Base-by-base conservation (phyloP, 2,888 invertebrate species). In the Nymphalis urticae region DNA sequence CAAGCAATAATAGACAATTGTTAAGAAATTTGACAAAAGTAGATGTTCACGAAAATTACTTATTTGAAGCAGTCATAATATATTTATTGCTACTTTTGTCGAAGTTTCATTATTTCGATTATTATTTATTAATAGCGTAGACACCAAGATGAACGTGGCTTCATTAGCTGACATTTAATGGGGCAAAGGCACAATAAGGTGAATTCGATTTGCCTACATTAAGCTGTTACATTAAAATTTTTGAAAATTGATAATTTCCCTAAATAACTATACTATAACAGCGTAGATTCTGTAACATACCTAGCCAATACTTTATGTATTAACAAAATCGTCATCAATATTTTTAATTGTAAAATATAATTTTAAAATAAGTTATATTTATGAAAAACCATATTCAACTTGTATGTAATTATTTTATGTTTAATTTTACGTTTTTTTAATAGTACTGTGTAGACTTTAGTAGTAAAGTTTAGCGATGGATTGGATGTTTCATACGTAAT, bases 1-100 rank as follows among this genome's bases (percentile, higher is more conserved):
- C 77, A 85, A 91, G 91, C 91, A 91, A 91, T 91, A 90, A 89
- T 88, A 87, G 85, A 83, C 77, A 79, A 85, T 84, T 84, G 81
- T 86, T 83, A 85, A 75, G 84, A 83, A 84, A 75, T 83, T 87
- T 87, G 86, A 74, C 71, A 74, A 74, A 75, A 72, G 68, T 72
- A 75, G 68, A 32, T 17, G 17, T n/a, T 32, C 27, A 17, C 27
- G 16, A 13, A 56, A 56, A 17, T 10, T 27, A 54, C 4, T 16
- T 1, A 27, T 27, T 27, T 27, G 27, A 27, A 24, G 8, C 7
- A 54, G 17, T 17, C 54, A 13, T 54, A 32, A 32, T 17, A n/a
- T 17, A 54, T 54, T 54, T 32, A 70, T 54, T 70, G 60, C 47
- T 85, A 84, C 85, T 86, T 88, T 87, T 86, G 86, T 86, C 85